Evolutionary conservation across 1,140 invertebrate species (phyloP).

Genomic region (Apocrypta bakeri): DNA sequence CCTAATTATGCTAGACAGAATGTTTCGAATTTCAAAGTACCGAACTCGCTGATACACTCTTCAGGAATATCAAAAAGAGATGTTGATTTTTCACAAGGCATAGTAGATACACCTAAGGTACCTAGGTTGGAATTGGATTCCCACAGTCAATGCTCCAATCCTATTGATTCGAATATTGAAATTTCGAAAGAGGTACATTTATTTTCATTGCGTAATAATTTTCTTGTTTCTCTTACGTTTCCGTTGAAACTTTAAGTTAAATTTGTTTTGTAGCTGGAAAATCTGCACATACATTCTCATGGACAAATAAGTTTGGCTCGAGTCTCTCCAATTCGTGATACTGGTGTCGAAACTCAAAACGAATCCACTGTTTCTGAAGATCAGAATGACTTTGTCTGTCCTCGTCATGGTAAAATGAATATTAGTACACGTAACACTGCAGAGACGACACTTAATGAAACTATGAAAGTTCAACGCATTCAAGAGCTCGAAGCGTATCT

Average conservation of each 20-base stretch:
- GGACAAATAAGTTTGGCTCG: background rate
- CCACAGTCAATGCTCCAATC: slow-evolving; percentile 51
- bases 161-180: slow-evolving; percentile 45
- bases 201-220: slow-evolving; percentile 13
- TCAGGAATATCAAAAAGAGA: slow-evolving; percentile 36
- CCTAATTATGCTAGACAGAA: slow-evolving; percentile 58
- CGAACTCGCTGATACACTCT: background rate
- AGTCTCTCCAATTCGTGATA: background rate
- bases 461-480: slow-evolving; percentile 42
- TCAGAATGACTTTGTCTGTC: slow-evolving; percentile 37
- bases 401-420: slow-evolving; percentile 23
- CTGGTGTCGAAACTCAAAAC: background rate
- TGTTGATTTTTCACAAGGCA: slow-evolving; percentile 37
- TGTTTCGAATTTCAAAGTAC: slow-evolving; percentile 60
- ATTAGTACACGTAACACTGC: background rate
- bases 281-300: background rate
- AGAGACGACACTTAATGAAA: background rate
- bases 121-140: slow-evolving; percentile 63
- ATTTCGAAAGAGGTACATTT: slow-evolving; percentile 38
- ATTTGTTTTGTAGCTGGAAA: slow-evolving; percentile 13
- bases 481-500: slow-evolving; percentile 76
- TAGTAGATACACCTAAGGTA: slow-evolving; percentile 55
- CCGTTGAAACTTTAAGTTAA: background rate
- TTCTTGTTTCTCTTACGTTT: background rate
- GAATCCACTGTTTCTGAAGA: slow-evolving; percentile 13